Conservation (phyloP, 2,113 vertebrate species). For the Pavo muticus region DNA sequence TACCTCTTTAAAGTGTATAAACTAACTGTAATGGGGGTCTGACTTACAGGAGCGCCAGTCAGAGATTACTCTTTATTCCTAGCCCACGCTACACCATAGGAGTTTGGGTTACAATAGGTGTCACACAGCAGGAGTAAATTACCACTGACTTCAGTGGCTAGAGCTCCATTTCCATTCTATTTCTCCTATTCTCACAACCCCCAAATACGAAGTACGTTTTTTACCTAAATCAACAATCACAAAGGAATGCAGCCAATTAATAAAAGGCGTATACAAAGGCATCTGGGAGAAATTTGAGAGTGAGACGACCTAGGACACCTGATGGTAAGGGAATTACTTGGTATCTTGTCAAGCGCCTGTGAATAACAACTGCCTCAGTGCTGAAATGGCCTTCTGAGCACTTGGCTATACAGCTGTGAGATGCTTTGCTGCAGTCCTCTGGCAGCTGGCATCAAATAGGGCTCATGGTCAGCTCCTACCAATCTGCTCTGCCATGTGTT, state of each 20-base stretch:
- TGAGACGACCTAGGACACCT: neutral
- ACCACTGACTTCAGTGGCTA: neutral
- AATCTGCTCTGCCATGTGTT: conserved; percentile 36
- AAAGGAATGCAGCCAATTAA: neutral
- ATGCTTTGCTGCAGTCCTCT: neutral
- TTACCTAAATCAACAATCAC: neutral
- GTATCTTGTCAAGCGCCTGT: neutral
- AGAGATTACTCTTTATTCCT: conserved; percentile 26
- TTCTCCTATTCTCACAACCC: neutral
- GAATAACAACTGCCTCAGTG: neutral
- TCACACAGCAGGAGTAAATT: conserved; percentile 34
- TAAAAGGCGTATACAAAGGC: neutral
- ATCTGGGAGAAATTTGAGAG: neutral
- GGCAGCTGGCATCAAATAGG: neutral
- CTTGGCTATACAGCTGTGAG: neutral
- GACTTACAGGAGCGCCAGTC: neutral
- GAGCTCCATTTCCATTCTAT: neutral
- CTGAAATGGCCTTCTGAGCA: neutral
- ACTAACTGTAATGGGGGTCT: neutral
- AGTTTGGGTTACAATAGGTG: conserved; percentile 14
- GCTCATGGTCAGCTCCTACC: neutral
- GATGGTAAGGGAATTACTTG: neutral
- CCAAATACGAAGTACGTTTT: neutral
- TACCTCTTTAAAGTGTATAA: neutral
- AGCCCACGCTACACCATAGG: neutral